A percentile compares a stretch with the other conserved stretches of the same genome.
These are phyloP conservation scores for Mirounga angustirostris DNA, from an alignment of 2,113 vertebrate genomes.

Conservation along the genomic window DNA sequence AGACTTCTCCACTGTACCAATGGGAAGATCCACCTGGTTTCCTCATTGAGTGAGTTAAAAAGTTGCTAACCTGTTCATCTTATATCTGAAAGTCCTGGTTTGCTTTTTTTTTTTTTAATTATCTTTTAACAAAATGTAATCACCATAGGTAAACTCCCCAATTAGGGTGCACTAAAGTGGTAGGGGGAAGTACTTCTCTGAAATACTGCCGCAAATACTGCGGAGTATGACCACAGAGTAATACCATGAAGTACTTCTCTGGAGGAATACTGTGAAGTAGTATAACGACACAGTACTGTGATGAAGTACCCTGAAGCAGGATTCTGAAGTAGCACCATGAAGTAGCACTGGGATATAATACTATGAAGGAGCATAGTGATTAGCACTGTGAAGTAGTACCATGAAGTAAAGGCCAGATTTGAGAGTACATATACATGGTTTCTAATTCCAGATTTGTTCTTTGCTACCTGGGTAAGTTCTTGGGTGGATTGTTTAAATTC, in stretches of 20 bases:
- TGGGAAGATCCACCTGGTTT: neutral
- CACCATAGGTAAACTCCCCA: neutral
- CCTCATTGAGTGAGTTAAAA: neutral
- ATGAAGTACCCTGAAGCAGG: neutral
- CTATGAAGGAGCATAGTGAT: too few relatives aligned
- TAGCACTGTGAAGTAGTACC: too few relatives aligned
- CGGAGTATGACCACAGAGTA: neutral
- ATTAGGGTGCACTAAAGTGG: neutral
- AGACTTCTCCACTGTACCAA: neutral
- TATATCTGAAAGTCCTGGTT: neutral
- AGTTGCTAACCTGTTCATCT: neutral
- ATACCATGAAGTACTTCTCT: neutral
- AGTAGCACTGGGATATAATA: too few relatives aligned
- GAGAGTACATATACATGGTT: neutral
- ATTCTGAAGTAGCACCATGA: neutral
- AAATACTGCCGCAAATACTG: neutral
- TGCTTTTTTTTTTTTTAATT: neutral
- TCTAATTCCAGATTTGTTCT: neutral
- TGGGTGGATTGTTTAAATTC: neutral
- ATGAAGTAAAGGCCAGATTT: neutral
- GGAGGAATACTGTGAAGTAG: neutral
- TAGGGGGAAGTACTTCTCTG: neutral
- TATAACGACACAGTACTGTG: neutral
- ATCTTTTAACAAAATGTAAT: neutral
- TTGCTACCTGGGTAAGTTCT: neutral